These are phyloP conservation scores for Cantharis nigra DNA, from an alignment of 2,888 invertebrate species.

Conservation along the genomic window DNA sequence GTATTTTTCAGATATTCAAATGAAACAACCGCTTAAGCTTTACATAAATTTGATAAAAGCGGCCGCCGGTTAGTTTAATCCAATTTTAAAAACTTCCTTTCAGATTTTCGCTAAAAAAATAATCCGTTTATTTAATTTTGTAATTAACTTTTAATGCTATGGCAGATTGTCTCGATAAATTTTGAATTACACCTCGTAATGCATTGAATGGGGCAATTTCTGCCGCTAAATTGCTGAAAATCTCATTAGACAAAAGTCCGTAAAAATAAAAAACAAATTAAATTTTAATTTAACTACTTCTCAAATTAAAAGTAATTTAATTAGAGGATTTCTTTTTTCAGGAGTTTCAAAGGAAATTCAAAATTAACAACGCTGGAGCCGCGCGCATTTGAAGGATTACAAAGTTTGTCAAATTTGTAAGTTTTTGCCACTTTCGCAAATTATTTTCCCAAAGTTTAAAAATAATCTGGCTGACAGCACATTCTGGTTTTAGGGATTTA, in stretches of 20 bases:
- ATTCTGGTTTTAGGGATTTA: constrained; percentile 69
- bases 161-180: neutral
- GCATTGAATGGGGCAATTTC: too few species aligned
- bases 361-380: constrained; percentile 65
- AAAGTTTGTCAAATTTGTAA: constrained; percentile 73
- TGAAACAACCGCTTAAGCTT: neutral
- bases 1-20: constrained; percentile 40
- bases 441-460: neutral
- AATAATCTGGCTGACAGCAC: constrained; percentile 30
- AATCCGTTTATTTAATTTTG: neutral
- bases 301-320: neutral
- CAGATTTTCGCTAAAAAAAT: neutral
- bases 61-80: neutral
- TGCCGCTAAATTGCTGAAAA: neutral
- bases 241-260: neutral
- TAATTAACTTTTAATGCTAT: neutral
- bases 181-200: neutral
- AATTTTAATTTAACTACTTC: neutral
- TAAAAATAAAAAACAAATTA: neutral
- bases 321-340: constrained; percentile 49
- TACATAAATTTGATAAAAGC: neutral
- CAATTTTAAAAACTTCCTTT: neutral
- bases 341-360: constrained; percentile 76
- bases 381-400: constrained; percentile 70
- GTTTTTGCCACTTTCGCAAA: constrained; percentile 47